Evolutionary conservation across 2,888 invertebrate genomes (phyloP).

Genomic region (Punctoribates punctum): DNA sequence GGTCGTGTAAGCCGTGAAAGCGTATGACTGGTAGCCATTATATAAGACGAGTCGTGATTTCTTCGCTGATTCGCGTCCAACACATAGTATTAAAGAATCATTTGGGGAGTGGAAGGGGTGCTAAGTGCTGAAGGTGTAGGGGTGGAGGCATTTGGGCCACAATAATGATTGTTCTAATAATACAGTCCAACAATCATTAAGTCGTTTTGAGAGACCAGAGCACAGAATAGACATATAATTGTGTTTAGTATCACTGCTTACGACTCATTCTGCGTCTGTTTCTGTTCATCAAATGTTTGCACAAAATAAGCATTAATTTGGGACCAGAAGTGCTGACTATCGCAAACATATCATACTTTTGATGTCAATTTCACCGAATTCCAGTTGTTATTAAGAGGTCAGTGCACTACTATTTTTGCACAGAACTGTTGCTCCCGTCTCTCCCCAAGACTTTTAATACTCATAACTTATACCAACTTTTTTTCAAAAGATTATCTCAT

Average conservation of each 20-base stretch:
- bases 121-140: conserved; percentile 11
- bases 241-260: too few relatives aligned
- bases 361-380: conserved; percentile 11
- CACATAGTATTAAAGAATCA: conserved; percentile 16
- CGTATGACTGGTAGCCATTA: conserved; percentile 33
- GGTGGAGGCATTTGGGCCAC: neutral
- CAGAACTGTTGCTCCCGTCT: conserved; percentile 1
- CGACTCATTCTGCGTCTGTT: neutral
- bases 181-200: conserved; percentile 3
- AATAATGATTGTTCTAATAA: conserved; percentile 25
- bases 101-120: conserved; percentile 35
- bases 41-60: conserved; percentile 23
- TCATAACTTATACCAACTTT: conserved; percentile 7
- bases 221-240: too few relatives aligned
- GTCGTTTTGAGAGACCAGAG: neutral
- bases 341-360: neutral
- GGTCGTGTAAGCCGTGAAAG: conserved; percentile 1
- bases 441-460: neutral
- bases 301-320: too few relatives aligned
- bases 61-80: conserved; percentile 1
- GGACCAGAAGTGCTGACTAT: conserved; percentile 8
- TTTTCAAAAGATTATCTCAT: neutral
- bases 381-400: conserved; percentile 23
- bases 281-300: neutral
- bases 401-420: neutral